Percentiles rank a stretch among this genome's conserved stretches.
Evolutionary conservation across 2,113 vertebrate genomes (phyloP).

Genomic region (Pseudopodoces humilis): DNA sequence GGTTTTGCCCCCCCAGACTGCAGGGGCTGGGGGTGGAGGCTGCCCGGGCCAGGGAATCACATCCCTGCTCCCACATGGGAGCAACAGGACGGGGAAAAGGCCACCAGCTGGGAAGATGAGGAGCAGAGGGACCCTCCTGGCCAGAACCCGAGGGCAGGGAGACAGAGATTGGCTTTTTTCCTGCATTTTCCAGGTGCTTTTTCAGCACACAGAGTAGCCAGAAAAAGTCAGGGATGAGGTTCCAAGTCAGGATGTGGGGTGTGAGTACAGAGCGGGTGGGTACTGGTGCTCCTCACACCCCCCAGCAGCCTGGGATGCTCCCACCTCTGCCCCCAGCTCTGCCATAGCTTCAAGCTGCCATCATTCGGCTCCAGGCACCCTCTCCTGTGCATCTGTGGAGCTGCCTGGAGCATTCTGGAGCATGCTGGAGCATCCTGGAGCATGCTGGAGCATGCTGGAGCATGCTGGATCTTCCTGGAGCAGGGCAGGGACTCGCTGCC

Average conservation of each 20-base stretch:
- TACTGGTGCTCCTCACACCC: neutral
- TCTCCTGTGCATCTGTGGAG: neutral
- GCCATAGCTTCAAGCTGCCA: neutral
- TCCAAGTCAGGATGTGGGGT: neutral
- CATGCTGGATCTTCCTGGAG: neutral
- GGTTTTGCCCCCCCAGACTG: fast-evolving
- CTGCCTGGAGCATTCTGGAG: neutral
- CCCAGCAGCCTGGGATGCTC: neutral
- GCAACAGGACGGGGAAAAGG: neutral
- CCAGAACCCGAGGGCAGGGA: fast-evolving
- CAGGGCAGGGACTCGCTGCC: neutral
- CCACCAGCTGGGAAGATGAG: fast-evolving
- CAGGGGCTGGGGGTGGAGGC: fast-evolving
- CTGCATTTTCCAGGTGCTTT: neutral
- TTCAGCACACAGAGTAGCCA: neutral
- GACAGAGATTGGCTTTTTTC: fast-evolving
- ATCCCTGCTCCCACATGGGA: neutral
- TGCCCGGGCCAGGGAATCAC: neutral
- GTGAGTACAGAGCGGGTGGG: neutral
- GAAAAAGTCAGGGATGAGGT: neutral
- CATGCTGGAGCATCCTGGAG: neutral
- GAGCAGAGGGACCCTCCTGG: neutral
- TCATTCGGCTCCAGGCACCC: neutral
- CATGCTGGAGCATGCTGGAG: neutral
- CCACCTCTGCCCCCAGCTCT: neutral